Evolutionary conservation across 2,888 invertebrate genomes (phyloP), one percentile per base, ranked within the genome.

Genomic region (Argynnis bischoffii): DNA sequence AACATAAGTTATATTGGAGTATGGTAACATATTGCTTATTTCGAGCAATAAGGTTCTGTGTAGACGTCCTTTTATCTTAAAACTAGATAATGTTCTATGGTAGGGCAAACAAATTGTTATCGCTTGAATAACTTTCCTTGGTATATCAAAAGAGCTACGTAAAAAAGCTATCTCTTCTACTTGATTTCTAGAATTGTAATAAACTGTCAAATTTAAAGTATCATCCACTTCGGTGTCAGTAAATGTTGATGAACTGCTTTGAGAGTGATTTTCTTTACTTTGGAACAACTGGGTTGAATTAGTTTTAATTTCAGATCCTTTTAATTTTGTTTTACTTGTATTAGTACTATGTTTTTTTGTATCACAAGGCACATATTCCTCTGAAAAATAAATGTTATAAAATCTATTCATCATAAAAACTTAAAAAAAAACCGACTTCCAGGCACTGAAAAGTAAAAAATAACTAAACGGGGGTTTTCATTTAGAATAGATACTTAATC

Each of bases 161-260:
- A 71, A 55, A 41, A 88, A 79, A 0, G 80, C 71, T 59, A 88
- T 72, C 75, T 83, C 85, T 6, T 78, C 72, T 4, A 87, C 76
- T 46, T 75, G 69, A 3, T 71, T 75, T 18, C 66, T 71, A 14
- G 47, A 31, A 56, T 86, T 78, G 64, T 87, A 87, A 26, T 5
- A 63, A 26, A 4, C 26, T 26, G 5, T 26, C 5, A 26, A 26
- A 26, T 26, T 26, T 26, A 26, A 4, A 26, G 26, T 26, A 26
- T 26, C 26, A 0, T 26, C 26, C 4, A 26, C 26, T 26, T 26
- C 26, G 4, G 26, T 5, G 26, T 26, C 26, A 26, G 26, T 26
- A 26, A 26, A 26, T 26, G 26, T 26, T 26, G 26, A 26, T 64
- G 75, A 3, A 85, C 74, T 14, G 71, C 48, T 35, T n/a, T 63